These are phyloP conservation scores for Rhineura floridana DNA, from an alignment of 2,113 vertebrate genomes.

Conservation along the genomic window DNA sequence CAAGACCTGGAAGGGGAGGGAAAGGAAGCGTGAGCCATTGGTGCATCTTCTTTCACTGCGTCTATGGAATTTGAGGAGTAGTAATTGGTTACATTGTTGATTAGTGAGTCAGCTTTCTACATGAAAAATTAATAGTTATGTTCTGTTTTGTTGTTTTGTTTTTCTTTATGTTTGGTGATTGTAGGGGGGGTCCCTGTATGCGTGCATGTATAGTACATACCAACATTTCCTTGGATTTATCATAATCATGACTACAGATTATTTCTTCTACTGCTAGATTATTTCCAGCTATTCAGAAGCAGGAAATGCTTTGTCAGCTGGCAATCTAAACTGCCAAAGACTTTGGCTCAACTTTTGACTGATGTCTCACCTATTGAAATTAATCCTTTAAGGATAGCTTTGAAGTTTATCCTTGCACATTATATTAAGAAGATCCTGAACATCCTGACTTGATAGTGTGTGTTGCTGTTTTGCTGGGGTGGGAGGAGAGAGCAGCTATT, in stretches of 20 bases:
- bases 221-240: not conserved
- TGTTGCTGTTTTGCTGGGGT: not conserved
- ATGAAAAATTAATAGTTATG: not conserved
- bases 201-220: not conserved
- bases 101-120: not conserved
- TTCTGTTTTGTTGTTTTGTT: not conserved
- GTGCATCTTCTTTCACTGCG: not conserved
- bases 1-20: not conserved
- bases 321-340: not conserved
- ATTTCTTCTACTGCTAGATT: conserved; percentile 4
- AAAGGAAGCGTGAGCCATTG: not conserved
- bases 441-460: not conserved
- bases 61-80: not conserved
- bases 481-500: not conserved
- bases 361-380: conserved; percentile 14
- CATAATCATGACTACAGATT: not conserved
- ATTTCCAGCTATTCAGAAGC: conserved; percentile 15
- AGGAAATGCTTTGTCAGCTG: conserved; percentile 15
- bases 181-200: not conserved
- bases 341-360: not conserved
- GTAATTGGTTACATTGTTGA: not conserved
- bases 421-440: not conserved
- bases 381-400: conserved; percentile 9
- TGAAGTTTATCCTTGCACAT: conserved; percentile 17
- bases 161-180: not conserved